Evolutionary conservation across 2,113 vertebrate genomes (phyloP).

Genomic region (Aviceda subcristata): DNA sequence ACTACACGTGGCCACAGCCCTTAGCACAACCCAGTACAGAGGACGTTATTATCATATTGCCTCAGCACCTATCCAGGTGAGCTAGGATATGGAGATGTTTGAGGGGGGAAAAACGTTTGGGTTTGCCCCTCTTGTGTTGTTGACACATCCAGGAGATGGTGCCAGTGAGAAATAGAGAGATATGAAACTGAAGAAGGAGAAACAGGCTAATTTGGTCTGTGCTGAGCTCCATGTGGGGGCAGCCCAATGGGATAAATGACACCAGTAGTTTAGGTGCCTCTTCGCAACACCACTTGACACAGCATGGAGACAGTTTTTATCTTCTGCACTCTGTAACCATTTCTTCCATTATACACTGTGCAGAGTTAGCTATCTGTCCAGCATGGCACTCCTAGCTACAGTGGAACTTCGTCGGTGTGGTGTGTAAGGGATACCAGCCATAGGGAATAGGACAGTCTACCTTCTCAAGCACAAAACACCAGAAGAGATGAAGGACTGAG

Average conservation of each 20-base stretch:
- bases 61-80: neutral
- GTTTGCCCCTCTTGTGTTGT: neutral
- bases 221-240: neutral
- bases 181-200: neutral
- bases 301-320: neutral
- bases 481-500: neutral
- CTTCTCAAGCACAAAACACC: neutral
- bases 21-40: neutral
- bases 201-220: neutral
- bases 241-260: neutral
- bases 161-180: neutral
- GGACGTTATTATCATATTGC: neutral
- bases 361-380: neutral
- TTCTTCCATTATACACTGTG: neutral
- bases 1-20: neutral
- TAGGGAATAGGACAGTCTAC: neutral
- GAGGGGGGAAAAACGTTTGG: neutral
- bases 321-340: neutral
- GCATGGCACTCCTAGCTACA: neutral
- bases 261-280: neutral
- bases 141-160: neutral
- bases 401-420: accelerated
- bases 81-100: neutral
- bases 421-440: neutral
- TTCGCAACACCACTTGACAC: neutral